phyloP scores from a whole-genome alignment of 2,797 vertebrate genomes.

The Peromyscus attwateri region DNA sequence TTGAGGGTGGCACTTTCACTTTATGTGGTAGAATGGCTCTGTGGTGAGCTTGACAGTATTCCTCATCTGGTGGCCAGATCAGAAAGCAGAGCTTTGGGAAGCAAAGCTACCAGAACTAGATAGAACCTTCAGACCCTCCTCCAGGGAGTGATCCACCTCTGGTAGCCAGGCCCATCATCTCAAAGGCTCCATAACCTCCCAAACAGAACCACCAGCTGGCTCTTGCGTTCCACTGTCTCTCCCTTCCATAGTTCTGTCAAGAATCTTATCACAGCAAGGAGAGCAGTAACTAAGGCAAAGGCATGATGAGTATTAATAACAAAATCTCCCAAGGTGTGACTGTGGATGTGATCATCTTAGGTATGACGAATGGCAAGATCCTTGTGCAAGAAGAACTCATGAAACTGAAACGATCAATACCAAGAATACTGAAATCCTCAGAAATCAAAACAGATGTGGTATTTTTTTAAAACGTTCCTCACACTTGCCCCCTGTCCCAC shows the following conservation, averaged over 20 bases:
- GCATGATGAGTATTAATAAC: not conserved
- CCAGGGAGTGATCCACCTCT: not conserved
- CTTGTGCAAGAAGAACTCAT: not conserved
- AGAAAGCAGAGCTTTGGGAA: not conserved
- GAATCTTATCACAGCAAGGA: not conserved
- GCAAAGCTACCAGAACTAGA: not conserved
- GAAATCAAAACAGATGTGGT: not conserved
- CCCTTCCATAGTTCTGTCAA: not conserved
- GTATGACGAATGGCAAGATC: not conserved
- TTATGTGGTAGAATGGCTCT: not conserved
- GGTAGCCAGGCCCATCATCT: not conserved
- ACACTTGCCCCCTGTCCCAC: not conserved
- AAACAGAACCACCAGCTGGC: not conserved
- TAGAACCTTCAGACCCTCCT: not conserved
- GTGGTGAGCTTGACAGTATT: not conserved
- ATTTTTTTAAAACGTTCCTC: not conserved
- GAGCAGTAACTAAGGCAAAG: not conserved
- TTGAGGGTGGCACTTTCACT: not conserved
- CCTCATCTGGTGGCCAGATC: not conserved
- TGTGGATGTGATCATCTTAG: not conserved
- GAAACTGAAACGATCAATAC: not conserved
- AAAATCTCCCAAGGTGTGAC: not conserved
- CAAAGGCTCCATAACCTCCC: not conserved
- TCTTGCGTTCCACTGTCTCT: not conserved
- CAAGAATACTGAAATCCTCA: not conserved